Conservation (phyloP, 2,797 vertebrate genomes). For the Hydrolagus colliei region DNA sequence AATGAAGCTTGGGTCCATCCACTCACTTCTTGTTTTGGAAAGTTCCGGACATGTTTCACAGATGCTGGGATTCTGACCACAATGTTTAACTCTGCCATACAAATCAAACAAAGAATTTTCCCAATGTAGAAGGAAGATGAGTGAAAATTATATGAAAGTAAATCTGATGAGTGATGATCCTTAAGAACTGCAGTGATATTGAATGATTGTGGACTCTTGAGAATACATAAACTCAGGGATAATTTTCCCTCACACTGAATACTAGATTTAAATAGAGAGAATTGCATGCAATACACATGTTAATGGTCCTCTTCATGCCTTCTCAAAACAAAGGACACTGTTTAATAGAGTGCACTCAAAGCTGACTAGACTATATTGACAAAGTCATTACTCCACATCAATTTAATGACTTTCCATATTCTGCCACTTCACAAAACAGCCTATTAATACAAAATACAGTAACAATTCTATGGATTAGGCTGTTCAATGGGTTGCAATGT, state of each 20-base stretch:
- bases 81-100: no score
- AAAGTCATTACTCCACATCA: not conserved
- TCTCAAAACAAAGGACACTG: constrained; percentile 22
- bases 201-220: not conserved
- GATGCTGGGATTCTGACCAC: no score
- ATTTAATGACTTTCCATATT: not conserved
- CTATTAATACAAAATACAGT: not conserved
- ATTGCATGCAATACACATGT: constrained; percentile 7
- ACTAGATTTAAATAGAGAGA: constrained; percentile 8
- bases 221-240: not conserved
- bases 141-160: not conserved
- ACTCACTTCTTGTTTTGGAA: no score
- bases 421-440: not conserved
- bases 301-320: constrained; percentile 3
- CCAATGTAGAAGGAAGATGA: no score
- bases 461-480: not conserved
- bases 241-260: constrained; percentile 5
- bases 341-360: constrained; percentile 22
- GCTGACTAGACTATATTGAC: not conserved
- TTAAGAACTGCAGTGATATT: not conserved
- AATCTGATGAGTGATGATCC: not conserved
- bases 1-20: no score
- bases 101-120: no score
- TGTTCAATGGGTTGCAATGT: not conserved
- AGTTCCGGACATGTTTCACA: no score